Evolutionary conservation across 23 tunicate species (phyloP).

Genomic region (Aplidium turbinatum): DNA sequence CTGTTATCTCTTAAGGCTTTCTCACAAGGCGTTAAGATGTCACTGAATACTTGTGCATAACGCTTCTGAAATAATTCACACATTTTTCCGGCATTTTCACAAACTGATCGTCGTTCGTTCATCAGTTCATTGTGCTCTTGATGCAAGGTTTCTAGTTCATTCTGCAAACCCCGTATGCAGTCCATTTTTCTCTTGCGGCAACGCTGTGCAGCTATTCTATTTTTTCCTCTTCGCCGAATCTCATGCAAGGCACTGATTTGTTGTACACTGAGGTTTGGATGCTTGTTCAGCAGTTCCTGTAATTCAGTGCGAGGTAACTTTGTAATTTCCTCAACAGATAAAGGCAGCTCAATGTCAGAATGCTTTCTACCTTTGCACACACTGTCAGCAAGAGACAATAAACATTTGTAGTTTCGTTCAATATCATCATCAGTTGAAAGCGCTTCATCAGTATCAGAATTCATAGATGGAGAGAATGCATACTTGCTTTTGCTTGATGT

Average conservation of each 20-base stretch:
- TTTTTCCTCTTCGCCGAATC: constrained; percentile 84
- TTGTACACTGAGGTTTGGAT: constrained; percentile 71
- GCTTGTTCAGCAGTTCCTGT: constrained; percentile 64
- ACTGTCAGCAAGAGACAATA: neutral
- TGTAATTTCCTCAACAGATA: constrained; percentile 79
- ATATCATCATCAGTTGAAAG: constrained; percentile 61
- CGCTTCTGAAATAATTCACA: constrained; percentile 41
- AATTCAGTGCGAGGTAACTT: constrained; percentile 73
- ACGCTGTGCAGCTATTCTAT: constrained; percentile 90
- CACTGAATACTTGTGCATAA: constrained; percentile 49
- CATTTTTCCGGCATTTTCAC: constrained; percentile 47
- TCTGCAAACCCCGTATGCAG: constrained; percentile 68
- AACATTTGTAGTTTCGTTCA: constrained; percentile 22
- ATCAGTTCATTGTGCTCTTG: constrained; percentile 58
- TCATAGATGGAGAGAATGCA: constrained; percentile 8
- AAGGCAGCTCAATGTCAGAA: constrained; percentile 69
- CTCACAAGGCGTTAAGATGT: constrained; percentile 7
- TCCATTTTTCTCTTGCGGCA: constrained; percentile 95
- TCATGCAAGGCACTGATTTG: constrained; percentile 88
- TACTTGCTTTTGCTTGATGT: neutral
- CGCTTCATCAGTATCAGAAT: constrained; percentile 74
- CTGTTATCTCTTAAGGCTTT: neutral
- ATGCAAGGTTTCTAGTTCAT: constrained; percentile 57
- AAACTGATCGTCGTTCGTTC: constrained; percentile 62
- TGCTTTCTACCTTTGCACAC: constrained; percentile 49